Evolutionary conservation across 2,797 vertebrate genomes (phyloP).

Genomic region (Dromococcyx pavoninus): DNA sequence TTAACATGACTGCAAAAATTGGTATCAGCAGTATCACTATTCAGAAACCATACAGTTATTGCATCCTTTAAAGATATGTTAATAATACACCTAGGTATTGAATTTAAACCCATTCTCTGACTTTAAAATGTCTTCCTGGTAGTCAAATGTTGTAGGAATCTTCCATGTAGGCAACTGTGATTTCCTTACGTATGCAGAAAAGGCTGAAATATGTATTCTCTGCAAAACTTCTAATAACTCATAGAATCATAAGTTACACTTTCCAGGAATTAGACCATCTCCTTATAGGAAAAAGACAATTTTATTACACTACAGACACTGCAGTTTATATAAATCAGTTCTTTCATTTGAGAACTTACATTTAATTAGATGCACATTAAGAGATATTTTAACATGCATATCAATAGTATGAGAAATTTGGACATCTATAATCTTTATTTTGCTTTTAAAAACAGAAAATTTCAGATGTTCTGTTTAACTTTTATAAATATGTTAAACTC

Average conservation of each 20-base stretch:
- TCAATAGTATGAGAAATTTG: neutral
- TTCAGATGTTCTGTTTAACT: conserved; percentile 54
- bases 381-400: neutral
- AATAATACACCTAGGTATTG: neutral
- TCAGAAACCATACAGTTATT: neutral
- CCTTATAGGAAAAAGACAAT: neutral
- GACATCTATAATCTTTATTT: neutral
- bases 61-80: neutral
- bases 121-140: neutral
- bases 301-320: neutral
- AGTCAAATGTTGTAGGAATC: neutral
- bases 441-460: conserved; percentile 18
- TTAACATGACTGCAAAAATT: neutral
- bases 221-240: neutral
- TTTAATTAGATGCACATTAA: neutral
- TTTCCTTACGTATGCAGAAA: neutral
- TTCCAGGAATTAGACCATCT: neutral
- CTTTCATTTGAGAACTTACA: neutral
- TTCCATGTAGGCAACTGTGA: neutral
- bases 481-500: neutral
- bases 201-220: neutral
- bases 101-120: neutral
- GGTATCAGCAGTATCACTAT: neutral
- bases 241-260: neutral
- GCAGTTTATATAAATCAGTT: neutral